Conservation (phyloP, 2,113 vertebrate genomes). For the Anguilla rostrata region DNA sequence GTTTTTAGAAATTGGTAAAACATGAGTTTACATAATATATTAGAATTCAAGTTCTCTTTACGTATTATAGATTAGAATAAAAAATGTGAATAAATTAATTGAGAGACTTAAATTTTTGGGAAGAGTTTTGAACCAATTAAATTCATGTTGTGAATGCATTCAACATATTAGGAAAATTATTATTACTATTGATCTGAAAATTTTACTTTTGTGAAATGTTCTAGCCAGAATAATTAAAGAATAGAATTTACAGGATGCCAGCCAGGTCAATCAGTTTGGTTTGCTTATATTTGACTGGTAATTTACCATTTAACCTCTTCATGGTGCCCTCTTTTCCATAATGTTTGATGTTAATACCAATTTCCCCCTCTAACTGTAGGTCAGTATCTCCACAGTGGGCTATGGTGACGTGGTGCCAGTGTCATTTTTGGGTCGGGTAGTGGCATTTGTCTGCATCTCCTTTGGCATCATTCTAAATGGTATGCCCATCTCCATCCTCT, state of each 20-base stretch:
- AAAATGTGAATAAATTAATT: too few species aligned
- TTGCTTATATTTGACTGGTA: neutral
- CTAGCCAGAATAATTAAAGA: neutral
- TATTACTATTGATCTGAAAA: neutral
- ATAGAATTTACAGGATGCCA: neutral
- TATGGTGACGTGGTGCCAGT: constrained; percentile 67
- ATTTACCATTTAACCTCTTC: neutral
- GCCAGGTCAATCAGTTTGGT: neutral
- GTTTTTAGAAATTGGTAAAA: neutral
- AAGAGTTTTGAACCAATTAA: too few species aligned
- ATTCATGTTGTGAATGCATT: too few species aligned
- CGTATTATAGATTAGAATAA: too few species aligned
- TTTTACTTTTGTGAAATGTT: neutral
- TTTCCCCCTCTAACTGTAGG: constrained; percentile 44
- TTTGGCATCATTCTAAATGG: constrained; percentile 76
- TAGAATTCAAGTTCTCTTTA: too few species aligned
- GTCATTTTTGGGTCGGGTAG: constrained; percentile 59
- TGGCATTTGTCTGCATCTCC: constrained; percentile 69
- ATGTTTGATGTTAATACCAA: neutral
- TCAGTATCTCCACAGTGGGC: constrained; percentile 74
- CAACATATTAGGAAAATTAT: neutral
- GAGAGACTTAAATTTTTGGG: too few species aligned
- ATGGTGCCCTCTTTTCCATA: neutral
- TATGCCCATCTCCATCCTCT: constrained; percentile 81
- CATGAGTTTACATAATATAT: too few species aligned